Evolutionary conservation across 53 echinoderm and acorn worm species (phyloP), one percentile per base, ranked within the genome.

Genomic region (Temnopleurus reevesii): DNA sequence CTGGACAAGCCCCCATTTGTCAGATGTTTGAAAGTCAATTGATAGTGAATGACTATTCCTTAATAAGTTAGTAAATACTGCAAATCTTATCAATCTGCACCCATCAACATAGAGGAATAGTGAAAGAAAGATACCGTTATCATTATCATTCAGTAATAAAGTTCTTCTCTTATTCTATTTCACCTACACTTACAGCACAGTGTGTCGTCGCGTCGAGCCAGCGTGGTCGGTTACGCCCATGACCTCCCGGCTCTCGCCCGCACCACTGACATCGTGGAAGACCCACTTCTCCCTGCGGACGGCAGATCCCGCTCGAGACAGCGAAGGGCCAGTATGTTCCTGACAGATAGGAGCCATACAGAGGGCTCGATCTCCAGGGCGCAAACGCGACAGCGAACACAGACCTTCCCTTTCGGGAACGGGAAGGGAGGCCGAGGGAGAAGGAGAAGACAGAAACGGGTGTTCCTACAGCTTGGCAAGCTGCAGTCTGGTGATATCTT

Each of bases 401-500:
- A 53, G 28, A 64, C 66, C 3, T 66, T 66, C 71, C 88, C 88
- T 9, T 41, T 47, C 0, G 85, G 61, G 41, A n/a, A n/a, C n/a
- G 55, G 23, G 4, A 71, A 41, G 41, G 54, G 83, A 12, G 43
- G 0, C 3, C 26, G 38, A 58, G 58, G 60, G n/a, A 43, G 60
- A 60, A 71, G 19, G 71, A 59, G 71, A 71, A 27, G 56, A 83
- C 83, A 54, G 23, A 35, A 54, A 23, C 83, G 83, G 1, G 55
- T 89, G 17, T 94, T 93, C 55, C 76, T 94, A 26, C 94, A 92
- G 44, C 82, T 94, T 8, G 94, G 92, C 24, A 86, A 76, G 25
- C 88, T 94, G 38, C 59, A 76, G 12, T 26, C 83, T 13, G 94
- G 94, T 0, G 94, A 94, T 51, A 92, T 94, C 38, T 91, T 94